These are phyloP conservation scores for Tarsius wallacei DNA, from an alignment of 2,797 vertebrate species.

Conservation along the genomic window DNA sequence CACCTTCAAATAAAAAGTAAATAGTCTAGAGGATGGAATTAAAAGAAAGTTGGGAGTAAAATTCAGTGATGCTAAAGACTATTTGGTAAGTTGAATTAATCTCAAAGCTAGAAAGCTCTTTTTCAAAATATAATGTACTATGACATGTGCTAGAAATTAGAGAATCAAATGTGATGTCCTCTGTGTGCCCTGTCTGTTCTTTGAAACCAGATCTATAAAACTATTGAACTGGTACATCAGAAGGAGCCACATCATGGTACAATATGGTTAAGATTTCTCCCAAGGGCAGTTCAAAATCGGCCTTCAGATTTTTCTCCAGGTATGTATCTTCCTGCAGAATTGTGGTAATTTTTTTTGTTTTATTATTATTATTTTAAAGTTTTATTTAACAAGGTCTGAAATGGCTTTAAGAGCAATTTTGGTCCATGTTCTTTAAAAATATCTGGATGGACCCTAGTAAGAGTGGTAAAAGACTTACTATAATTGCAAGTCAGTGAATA, in stretches of 20 bases:
- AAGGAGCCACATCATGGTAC: not conserved
- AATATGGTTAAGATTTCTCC: not conserved
- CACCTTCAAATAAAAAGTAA: conserved; percentile 26
- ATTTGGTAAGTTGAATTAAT: conserved; percentile 46
- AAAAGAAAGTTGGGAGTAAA: conserved; percentile 32
- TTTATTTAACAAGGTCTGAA: conserved; percentile 9
- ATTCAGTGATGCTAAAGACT: not conserved
- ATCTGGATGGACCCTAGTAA: not conserved
- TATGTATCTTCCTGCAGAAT: not conserved
- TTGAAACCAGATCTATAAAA: conserved; percentile 59
- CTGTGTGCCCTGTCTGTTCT: not conserved
- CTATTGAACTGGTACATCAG: conserved; percentile 28
- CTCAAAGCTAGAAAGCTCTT: conserved; percentile 31
- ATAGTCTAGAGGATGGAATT: not conserved
- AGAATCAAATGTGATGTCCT: conserved; percentile 43
- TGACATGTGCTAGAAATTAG: not conserved
- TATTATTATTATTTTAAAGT: not conserved
- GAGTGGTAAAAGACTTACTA: not conserved
- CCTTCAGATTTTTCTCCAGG: conserved; percentile 29
- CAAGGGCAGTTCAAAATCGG: conserved; percentile 21
- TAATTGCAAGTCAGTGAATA: conserved; percentile 28
- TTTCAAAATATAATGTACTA: not conserved
- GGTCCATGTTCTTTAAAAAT: not conserved
- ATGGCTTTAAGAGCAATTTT: conserved; percentile 24
- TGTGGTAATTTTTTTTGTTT: not conserved